Percentiles rank a stretch among this genome's conserved stretches.
phyloP scores from a whole-genome alignment of 2,888 invertebrate genomes.

The Pteria penguin region DNA sequence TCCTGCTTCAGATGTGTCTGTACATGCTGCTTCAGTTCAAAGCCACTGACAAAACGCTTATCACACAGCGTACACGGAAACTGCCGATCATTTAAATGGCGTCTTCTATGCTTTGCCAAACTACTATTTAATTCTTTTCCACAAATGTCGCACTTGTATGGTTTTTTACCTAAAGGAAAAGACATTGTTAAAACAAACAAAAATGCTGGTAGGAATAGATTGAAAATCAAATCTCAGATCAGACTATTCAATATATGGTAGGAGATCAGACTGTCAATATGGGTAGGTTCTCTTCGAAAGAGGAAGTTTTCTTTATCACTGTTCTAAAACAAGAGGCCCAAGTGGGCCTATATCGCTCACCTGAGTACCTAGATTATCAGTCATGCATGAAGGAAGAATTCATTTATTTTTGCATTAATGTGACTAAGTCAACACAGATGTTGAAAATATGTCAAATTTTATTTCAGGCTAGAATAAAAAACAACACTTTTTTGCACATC shows the following conservation, averaged over 20 bases:
- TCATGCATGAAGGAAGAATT: too few species aligned
- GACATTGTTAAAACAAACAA: background rate
- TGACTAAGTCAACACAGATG: too few species aligned
- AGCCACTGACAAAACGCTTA: slow-evolving; percentile 44
- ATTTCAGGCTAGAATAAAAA: too few species aligned
- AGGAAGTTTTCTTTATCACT: too few species aligned
- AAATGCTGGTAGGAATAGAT: background rate
- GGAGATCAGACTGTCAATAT: too few species aligned
- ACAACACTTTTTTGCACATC: too few species aligned
- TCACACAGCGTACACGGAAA: slow-evolving; percentile 44
- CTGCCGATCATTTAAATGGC: slow-evolving; percentile 27
- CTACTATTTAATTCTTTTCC: slow-evolving; percentile 24
- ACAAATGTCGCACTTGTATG: slow-evolving; percentile 24
- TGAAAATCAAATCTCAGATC: background rate
- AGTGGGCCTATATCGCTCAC: too few species aligned
- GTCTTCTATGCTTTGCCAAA: slow-evolving; percentile 15
- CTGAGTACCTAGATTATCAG: too few species aligned
- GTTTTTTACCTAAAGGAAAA: slow-evolving; percentile 25
- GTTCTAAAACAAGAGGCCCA: too few species aligned
- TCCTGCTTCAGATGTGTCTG: slow-evolving; percentile 36
- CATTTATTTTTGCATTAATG: too few species aligned
- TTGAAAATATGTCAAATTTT: too few species aligned
- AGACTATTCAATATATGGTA: background rate
- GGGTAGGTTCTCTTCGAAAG: too few species aligned
- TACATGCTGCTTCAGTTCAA: slow-evolving; percentile 46